Evolutionary conservation across 1,140 invertebrate species (phyloP).

Genomic region (Zaprionus ornatus): DNA sequence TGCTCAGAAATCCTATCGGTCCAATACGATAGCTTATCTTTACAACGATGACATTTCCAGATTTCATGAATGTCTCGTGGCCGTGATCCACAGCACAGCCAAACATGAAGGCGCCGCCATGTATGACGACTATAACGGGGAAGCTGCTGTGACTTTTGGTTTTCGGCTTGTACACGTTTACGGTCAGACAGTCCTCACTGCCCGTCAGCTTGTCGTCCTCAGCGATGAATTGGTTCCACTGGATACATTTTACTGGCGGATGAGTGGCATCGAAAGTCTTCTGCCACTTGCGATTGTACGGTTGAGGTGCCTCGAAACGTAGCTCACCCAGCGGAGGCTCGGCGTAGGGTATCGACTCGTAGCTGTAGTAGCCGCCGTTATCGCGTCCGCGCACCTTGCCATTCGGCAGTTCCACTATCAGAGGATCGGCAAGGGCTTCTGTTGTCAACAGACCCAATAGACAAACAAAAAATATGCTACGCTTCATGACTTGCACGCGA

Average conservation of each 20-base stretch:
- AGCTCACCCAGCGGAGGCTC: neutral
- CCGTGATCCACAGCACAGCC: slow-evolving; percentile 82
- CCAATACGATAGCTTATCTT: slow-evolving; percentile 88
- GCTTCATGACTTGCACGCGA: neutral
- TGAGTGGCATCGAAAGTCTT: slow-evolving; percentile 13
- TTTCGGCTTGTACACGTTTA: slow-evolving; percentile 77
- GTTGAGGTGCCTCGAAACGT: neutral
- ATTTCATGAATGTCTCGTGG: slow-evolving; percentile 85
- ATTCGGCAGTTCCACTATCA: slow-evolving; percentile 3
- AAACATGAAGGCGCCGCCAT: slow-evolving; percentile 84
- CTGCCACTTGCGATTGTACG: slow-evolving; percentile 29
- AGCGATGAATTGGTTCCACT: slow-evolving; percentile 48
- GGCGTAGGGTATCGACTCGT: slow-evolving; percentile 20
- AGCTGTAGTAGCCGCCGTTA: neutral
- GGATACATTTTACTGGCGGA: slow-evolving; percentile 32
- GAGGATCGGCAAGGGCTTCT: neutral
- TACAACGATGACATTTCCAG: slow-evolving; percentile 86
- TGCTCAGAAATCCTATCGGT: slow-evolving; percentile 86
- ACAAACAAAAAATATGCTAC: neutral
- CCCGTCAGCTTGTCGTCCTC: slow-evolving; percentile 49
- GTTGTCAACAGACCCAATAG: neutral
- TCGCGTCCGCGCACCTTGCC: slow-evolving; percentile 8
- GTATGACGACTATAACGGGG: slow-evolving; percentile 85
- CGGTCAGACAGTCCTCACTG: slow-evolving; percentile 75
- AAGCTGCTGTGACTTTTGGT: slow-evolving; percentile 25